A percentile compares a stretch with the other conserved stretches of the same genome.
Conservation (phyloP, 2,797 vertebrate genomes). For the Melanotaenia nigrans region DNA sequence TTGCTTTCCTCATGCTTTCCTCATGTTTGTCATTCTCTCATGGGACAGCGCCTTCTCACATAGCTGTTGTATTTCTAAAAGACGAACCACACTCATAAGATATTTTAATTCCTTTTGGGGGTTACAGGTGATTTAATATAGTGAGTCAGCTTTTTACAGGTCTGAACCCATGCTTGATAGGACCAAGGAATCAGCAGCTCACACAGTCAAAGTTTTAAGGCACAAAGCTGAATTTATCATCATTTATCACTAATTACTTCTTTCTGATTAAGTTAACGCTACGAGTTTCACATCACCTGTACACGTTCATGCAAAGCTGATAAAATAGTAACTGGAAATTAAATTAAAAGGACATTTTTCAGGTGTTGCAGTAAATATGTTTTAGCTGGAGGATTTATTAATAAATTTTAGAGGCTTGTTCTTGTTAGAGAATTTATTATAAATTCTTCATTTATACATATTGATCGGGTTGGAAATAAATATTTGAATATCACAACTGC, state of each 20-base stretch:
- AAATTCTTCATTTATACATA: conserved; percentile 65
- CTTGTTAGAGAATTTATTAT: conserved; percentile 8
- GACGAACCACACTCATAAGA: not conserved
- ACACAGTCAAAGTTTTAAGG: conserved; percentile 4
- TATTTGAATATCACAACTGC: conserved; percentile 39
- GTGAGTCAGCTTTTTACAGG: not conserved
- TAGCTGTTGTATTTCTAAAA: conserved; percentile 19
- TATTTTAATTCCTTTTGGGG: conserved; percentile 2
- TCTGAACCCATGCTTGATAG: not conserved
- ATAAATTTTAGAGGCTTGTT: conserved; percentile 36
- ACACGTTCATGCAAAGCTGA: conserved; percentile 23
- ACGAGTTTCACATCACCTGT: not conserved
- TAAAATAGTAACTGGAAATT: conserved; percentile 11
- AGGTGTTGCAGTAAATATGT: conserved; percentile 34
- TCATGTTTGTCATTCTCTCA: conserved; percentile 20
- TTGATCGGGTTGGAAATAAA: conserved; percentile 58
- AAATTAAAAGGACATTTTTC: conserved; percentile 29
- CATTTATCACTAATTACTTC: not conserved
- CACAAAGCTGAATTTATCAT: conserved; percentile 22
- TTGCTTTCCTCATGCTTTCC: not conserved
- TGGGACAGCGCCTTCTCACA: conserved; percentile 68
- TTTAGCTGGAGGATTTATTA: conserved; percentile 30
- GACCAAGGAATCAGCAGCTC: not conserved
- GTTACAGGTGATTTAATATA: conserved; percentile 1
- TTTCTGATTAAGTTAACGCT: not conserved